A percentile compares a stretch with the other conserved stretches of the same genome.
These are phyloP conservation scores for Stenotaenia linearis DNA, from an alignment of 2,888 invertebrate genomes.

Conservation along the genomic window DNA sequence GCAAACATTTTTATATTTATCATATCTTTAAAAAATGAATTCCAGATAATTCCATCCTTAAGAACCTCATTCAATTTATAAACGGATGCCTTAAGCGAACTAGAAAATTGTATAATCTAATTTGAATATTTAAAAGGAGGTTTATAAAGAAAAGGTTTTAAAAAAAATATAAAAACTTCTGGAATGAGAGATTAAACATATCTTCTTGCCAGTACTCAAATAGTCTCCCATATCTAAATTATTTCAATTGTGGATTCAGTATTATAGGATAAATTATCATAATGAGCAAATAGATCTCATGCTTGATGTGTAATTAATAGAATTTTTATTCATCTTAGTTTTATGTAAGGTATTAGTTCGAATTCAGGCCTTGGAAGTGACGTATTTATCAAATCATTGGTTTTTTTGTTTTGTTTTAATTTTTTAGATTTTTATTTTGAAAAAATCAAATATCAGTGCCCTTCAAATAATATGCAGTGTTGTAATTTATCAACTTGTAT, in stretches of 20 bases:
- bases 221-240: slow-evolving; percentile 9
- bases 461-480: neutral
- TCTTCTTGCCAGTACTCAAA: slow-evolving; percentile 9
- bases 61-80: neutral
- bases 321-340: neutral
- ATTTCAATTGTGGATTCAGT: neutral
- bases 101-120: neutral
- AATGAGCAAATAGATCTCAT: slow-evolving; percentile 4
- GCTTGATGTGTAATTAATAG: neutral
- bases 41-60: slow-evolving; percentile 9
- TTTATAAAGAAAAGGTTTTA: neutral
- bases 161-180: neutral
- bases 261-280: slow-evolving; percentile 4
- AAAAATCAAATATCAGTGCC: neutral
- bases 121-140: neutral
- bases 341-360: neutral
- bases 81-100: neutral
- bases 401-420: neutral
- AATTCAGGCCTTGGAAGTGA: neutral
- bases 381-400: neutral
- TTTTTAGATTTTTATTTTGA: neutral
- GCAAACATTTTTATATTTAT: slow-evolving; percentile 9
- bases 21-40: neutral
- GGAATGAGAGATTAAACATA: neutral
- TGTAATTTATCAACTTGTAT: neutral